Evolutionary conservation across 2,888 invertebrate genomes (phyloP).

Genomic region (Hemaris fuciformis): DNA sequence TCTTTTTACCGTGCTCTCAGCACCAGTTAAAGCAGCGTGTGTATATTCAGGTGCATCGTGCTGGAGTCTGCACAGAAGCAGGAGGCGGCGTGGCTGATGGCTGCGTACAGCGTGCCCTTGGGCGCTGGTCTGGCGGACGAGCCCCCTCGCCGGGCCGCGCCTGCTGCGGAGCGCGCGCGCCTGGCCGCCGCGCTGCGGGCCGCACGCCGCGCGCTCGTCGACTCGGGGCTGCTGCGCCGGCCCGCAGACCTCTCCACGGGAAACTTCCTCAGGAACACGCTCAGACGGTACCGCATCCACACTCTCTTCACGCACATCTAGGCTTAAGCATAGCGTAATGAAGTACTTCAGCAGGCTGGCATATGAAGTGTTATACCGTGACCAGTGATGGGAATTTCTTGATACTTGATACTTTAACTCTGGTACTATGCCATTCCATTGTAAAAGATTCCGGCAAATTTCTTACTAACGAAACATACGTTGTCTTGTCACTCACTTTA

Average conservation of each 20-base stretch:
- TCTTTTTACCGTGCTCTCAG: too few relatives aligned
- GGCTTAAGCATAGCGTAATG: too few relatives aligned
- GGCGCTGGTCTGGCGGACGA: constrained; percentile 91
- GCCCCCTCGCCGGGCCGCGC: constrained; percentile 82
- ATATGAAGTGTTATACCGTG: too few relatives aligned
- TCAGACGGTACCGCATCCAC: constrained; percentile 82
- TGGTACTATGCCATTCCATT: too few relatives aligned
- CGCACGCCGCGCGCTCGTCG: constrained; percentile 90
- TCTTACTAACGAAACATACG: too few relatives aligned
- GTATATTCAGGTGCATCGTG: constrained; percentile 88
- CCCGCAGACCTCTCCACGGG: constrained; percentile 89
- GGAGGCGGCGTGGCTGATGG: constrained; percentile 95
- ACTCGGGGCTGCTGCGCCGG: constrained; percentile 90
- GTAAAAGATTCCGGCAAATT: too few relatives aligned
- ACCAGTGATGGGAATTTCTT: too few relatives aligned
- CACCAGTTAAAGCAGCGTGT: too few relatives aligned
- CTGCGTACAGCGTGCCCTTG: constrained; percentile 93
- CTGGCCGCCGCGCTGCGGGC: constrained; percentile 93
- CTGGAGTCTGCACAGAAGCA: constrained; percentile 94
- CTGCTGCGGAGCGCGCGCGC: constrained; percentile 93
- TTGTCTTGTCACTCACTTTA: too few relatives aligned
- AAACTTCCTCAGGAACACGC: constrained; percentile 93
- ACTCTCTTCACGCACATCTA: too few relatives aligned
- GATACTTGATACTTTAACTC: too few relatives aligned
- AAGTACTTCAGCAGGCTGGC: too few relatives aligned